Evolutionary conservation across 2,888 invertebrate species (phyloP), one percentile per base, ranked within the genome.

Genomic region (Tachystola acroxantha): DNA sequence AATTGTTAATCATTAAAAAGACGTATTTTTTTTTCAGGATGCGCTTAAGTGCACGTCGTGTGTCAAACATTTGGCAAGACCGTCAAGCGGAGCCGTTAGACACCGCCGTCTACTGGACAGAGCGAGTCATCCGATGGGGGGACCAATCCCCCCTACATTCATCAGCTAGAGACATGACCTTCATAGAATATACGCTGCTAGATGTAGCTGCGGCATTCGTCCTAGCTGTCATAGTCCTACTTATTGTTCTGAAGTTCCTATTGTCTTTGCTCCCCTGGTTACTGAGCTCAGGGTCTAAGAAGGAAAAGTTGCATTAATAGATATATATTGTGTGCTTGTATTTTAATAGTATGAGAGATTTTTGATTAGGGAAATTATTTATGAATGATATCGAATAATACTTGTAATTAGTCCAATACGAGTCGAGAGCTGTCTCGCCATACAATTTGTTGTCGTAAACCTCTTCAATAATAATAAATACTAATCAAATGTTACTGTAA

Each of bases 101-200:
- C 36, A 88, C 86, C 0, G 89, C 90, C 0, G 70, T 90, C 1
- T 91, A 88, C 74, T 89, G 89, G 81, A 79, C 88, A 19, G 90
- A 90, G 43, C 72, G 90, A 39, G 80, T 89, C 13, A 64, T 89
- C 22, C 62, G 84, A 11, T 86, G 85, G 82, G 82, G 86, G 0
- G 50, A 61, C 32, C 45, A 50, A 1, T 70, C 77, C 10, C 69
- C 64, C 1, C 58, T 84, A 0, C 66, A 78, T 46, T 67, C 80
- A 0, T 32, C 54, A 1, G 58, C 81, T 0, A 64, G 72, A 33
- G 64, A 85, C 37, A 56, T 84, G 3, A 62, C 64, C 1, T 64
- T 71, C 45, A 63, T 73, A 44, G 68, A 82, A 47, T 51, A 70
- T 34, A 51, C 67, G 0, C 44, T 82, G 25, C 37, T 85, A 11